Conservation (phyloP, 2,888 invertebrate genomes). For the Entomobrya proxima region DNA sequence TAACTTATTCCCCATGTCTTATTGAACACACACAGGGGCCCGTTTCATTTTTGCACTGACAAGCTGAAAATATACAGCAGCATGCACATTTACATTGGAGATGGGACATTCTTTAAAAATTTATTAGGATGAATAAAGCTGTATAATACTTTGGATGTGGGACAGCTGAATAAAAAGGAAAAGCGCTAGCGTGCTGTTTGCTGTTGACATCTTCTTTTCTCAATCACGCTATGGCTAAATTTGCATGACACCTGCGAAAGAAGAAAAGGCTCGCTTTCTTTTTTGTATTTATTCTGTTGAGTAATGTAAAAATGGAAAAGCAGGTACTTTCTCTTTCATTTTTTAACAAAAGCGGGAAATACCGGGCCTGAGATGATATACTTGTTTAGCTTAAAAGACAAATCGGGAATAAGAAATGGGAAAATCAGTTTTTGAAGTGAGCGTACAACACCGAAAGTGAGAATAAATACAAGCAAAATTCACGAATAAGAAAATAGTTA, state of each 20-base stretch:
- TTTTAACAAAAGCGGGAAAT: too few species aligned
- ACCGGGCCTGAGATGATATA: too few species aligned
- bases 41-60: neutral
- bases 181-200: neutral
- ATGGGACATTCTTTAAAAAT: neutral
- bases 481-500: too few species aligned
- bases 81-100: neutral
- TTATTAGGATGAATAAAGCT: too few species aligned
- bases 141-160: neutral
- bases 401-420: too few species aligned
- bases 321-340: neutral
- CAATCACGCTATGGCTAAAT: conserved; percentile 4
- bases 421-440: too few species aligned
- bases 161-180: neutral
- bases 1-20: neutral
- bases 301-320: too few species aligned
- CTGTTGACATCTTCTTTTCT: neutral
- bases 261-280: neutral
- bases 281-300: too few species aligned
- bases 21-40: neutral
- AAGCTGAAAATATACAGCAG: neutral
- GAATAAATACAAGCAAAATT: too few species aligned
- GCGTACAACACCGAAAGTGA: too few species aligned
- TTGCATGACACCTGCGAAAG: conserved; percentile 23
- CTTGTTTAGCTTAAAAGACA: too few species aligned